Conservation (phyloP, 2,888 invertebrate species). For the Orthosia cruda region DNA sequence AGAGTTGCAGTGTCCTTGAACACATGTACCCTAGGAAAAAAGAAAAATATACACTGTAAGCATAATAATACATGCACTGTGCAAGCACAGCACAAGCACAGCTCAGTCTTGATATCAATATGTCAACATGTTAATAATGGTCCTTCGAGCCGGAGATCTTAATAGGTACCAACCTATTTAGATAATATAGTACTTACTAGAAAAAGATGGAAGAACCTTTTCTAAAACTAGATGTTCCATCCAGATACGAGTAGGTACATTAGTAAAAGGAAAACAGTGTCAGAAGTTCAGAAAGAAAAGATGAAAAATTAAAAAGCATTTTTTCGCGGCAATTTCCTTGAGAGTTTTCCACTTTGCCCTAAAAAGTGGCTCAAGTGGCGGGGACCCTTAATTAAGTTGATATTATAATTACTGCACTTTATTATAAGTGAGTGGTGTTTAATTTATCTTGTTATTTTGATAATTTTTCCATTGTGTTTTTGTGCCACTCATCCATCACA, state of each 20-base stretch:
- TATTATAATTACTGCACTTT: slow-evolving; percentile 48
- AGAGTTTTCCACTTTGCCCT: slow-evolving; percentile 44
- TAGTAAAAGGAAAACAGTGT: slow-evolving; percentile 42
- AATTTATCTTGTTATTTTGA: neutral
- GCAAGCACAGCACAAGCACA: no score
- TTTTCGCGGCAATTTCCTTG: slow-evolving; percentile 32
- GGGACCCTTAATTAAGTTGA: slow-evolving; percentile 41
- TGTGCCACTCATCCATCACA: neutral
- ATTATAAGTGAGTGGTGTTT: slow-evolving; percentile 18
- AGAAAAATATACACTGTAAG: neutral
- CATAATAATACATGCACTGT: no score
- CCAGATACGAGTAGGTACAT: neutral
- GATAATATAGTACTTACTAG: no score
- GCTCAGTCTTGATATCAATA: no score
- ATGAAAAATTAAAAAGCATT: slow-evolving; percentile 42
- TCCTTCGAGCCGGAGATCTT: no score
- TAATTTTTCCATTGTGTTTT: neutral
- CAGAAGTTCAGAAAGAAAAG: slow-evolving; percentile 26
- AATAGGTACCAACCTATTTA: no score
- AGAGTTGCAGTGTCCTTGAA: slow-evolving; percentile 87
- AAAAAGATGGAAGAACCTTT: neutral
- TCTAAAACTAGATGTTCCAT: neutral
- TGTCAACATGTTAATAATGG: no score
- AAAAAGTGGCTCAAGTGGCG: slow-evolving; percentile 24
- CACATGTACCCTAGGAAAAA: slow-evolving; percentile 85